A percentile compares a stretch with the other conserved stretches of the same genome.
These are phyloP conservation scores for Threskiornis aethiopicus DNA, from an alignment of 2,797 vertebrate species.

Conservation along the genomic window DNA sequence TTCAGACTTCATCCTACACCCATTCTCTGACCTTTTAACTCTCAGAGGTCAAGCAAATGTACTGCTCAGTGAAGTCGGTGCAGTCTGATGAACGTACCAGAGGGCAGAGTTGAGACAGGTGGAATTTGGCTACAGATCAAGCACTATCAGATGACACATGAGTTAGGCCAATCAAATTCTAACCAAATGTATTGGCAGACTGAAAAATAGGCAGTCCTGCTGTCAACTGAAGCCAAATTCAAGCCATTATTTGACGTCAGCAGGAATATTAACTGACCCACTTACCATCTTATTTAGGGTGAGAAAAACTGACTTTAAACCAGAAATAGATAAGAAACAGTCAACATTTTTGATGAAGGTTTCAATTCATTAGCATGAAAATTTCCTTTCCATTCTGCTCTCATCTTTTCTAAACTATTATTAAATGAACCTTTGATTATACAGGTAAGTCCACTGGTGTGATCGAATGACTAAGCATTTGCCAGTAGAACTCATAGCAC, in stretches of 20 bases:
- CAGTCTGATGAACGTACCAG: neutral
- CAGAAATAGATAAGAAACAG: neutral
- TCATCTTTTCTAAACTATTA: constrained; percentile 29
- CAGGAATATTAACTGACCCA: neutral
- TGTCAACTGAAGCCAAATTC: neutral
- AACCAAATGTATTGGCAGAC: neutral
- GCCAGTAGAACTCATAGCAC: neutral
- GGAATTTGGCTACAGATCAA: neutral
- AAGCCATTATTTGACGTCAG: neutral
- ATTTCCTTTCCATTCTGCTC: constrained; percentile 1
- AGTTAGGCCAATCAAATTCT: neutral
- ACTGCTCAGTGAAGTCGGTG: neutral
- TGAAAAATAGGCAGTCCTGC: neutral
- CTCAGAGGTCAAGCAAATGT: neutral
- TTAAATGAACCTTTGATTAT: constrained; percentile 10
- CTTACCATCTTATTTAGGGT: neutral
- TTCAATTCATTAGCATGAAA: constrained; percentile 17
- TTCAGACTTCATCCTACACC: neutral
- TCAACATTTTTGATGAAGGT: neutral
- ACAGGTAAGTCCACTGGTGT: neutral
- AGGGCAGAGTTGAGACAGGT: neutral
- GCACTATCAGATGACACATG: neutral
- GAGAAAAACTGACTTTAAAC: neutral
- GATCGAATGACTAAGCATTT: neutral
- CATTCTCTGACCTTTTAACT: neutral